phyloP scores from a whole-genome alignment of 2,888 invertebrate species.

The Cinara cedri region DNA sequence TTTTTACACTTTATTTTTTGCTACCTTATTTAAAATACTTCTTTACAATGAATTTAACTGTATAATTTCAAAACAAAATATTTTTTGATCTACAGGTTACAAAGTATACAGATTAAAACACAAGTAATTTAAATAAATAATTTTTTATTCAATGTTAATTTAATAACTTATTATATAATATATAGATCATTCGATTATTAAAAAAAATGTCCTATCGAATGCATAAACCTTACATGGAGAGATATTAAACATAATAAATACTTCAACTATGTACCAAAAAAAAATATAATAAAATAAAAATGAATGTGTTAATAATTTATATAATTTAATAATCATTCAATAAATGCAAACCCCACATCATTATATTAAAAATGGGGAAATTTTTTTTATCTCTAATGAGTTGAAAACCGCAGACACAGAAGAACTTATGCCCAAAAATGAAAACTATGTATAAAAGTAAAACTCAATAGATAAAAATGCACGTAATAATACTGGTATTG shows the following conservation, averaged over 20 bases:
- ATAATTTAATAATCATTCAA: constrained; percentile 33
- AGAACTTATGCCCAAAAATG: constrained; percentile 19
- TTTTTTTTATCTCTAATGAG: not conserved
- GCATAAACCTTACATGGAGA: constrained; percentile 17
- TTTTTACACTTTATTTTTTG: no score
- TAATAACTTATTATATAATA: constrained; percentile 38
- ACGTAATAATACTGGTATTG: constrained; percentile 38
- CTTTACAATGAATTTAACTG: not conserved
- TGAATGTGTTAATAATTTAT: constrained; percentile 49
- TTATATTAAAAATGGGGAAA: not conserved
- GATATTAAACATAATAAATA: constrained; percentile 55
- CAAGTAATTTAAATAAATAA: constrained; percentile 19
- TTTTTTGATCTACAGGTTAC: not conserved
- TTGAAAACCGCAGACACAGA: not conserved
- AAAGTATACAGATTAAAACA: not conserved
- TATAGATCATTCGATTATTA: constrained; percentile 33
- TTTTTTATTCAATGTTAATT: constrained; percentile 50
- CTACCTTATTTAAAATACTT: no score
- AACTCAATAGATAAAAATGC: constrained; percentile 13
- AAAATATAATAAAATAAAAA: constrained; percentile 23
- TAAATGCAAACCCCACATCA: not conserved
- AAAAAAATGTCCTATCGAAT: constrained; percentile 36
- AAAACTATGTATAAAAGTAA: not conserved
- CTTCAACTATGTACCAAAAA: constrained; percentile 54
- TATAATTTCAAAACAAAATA: not conserved